Conservation (phyloP, 2,888 invertebrate genomes). For the Chrysodeixis includens region DNA sequence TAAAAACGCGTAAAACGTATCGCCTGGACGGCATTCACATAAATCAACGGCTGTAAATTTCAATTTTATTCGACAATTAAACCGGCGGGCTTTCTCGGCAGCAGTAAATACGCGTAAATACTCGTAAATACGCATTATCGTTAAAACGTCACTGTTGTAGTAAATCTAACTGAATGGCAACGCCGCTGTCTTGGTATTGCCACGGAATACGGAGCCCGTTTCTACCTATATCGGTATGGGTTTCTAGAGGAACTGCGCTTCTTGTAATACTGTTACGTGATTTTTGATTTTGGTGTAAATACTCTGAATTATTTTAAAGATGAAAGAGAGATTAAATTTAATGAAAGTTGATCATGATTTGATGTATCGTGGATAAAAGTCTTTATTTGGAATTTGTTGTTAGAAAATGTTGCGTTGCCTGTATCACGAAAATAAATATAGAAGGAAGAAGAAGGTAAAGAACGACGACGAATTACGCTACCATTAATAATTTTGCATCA, state of each 20-base stretch:
- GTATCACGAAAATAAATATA: too few relatives aligned
- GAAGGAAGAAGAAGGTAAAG: too few relatives aligned
- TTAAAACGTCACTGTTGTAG: constrained; percentile 86
- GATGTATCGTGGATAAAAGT: too few relatives aligned
- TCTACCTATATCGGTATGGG: constrained; percentile 35
- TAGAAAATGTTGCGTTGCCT: too few relatives aligned
- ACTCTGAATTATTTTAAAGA: too few relatives aligned
- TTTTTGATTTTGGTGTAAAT: too few relatives aligned
- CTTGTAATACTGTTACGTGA: not conserved
- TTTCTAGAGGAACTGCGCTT: constrained; percentile 19
- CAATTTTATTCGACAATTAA: constrained; percentile 89
- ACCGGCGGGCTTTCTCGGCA: constrained; percentile 84
- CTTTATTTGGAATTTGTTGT: too few relatives aligned
- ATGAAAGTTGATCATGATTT: too few relatives aligned
- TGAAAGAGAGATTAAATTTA: too few relatives aligned
- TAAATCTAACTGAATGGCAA: constrained; percentile 81
- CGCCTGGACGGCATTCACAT: constrained; percentile 64
- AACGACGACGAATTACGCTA: too few relatives aligned
- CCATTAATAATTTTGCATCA: too few relatives aligned
- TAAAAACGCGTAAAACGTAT: constrained; percentile 71
- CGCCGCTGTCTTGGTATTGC: constrained; percentile 67
- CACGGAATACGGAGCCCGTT: constrained; percentile 54
- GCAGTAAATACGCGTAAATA: constrained; percentile 86
- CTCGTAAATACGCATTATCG: constrained; percentile 89
- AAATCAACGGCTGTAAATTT: constrained; percentile 87